Evolutionary conservation across 1,140 invertebrate species (phyloP).

Genomic region (Spodoptera frugiperda): DNA sequence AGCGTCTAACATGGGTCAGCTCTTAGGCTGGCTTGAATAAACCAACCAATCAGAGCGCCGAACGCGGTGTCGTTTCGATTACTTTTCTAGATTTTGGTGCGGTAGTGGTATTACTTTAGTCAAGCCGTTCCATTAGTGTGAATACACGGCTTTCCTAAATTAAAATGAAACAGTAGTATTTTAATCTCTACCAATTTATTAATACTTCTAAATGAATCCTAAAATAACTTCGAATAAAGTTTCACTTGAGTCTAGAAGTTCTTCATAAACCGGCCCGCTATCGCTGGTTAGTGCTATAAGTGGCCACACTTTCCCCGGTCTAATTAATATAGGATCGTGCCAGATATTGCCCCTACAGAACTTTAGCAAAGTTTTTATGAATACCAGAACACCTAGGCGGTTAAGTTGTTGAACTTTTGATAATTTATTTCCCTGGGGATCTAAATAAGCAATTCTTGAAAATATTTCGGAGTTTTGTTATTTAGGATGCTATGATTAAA

Average conservation of each 20-base stretch:
- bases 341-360: neutral
- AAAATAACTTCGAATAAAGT: neutral
- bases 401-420: neutral
- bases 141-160: too few relatives aligned
- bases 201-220: neutral
- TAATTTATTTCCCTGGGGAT: neutral
- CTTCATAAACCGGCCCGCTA: neutral
- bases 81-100: too few relatives aligned
- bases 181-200: too few relatives aligned
- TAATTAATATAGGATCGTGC: slow-evolving; percentile 16
- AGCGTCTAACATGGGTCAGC: too few relatives aligned
- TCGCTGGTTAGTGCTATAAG: neutral
- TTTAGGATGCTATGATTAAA: neutral
- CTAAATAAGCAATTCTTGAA: neutral
- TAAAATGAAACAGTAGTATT: too few relatives aligned
- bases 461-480: neutral
- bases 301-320: neutral
- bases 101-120: too few relatives aligned
- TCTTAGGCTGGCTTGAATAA: too few relatives aligned
- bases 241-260: neutral
- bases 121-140: too few relatives aligned
- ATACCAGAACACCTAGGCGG: slow-evolving; percentile 3
- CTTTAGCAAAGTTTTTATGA: neutral
- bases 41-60: too few relatives aligned
- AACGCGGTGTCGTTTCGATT: too few relatives aligned